Base-by-base conservation (phyloP, 2,113 vertebrate genomes). In the Pipa parva region DNA sequence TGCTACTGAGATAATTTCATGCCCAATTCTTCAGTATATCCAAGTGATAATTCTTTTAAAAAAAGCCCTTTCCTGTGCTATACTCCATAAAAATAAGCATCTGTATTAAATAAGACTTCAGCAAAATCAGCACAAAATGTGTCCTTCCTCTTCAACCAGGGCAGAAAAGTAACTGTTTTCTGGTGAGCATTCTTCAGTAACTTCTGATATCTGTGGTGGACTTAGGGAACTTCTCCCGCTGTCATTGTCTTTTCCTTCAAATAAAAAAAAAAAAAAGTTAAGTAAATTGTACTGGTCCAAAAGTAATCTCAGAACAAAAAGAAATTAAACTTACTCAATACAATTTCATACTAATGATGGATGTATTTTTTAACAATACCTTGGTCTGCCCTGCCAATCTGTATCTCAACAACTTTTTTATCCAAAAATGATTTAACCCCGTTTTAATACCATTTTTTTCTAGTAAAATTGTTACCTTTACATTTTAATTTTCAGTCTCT, bases 31-130 rank as follows among this genome's bases (percentile, higher is more conserved):
- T 17, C 22, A 36, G 6, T 39, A 25, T 22, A 50, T 70, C 61
- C 48, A 37, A 37, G 12, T 24, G 46, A 50, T 18, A 17, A 24
- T n/a, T 50, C 39, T 15, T 15, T 17, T n/a, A 68, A 51, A 37
- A 18, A 10, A 70, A 70, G 66, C 66, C 66, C 66, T 70, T 70
- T 60, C 66, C 61, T 70, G 66, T 70, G 66, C 66, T 70, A 58
- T 61, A 42, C 57, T 61, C 22, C 27, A 31, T 39, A 45, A 29
- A 58, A 70, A 58, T 25, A 29, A 45, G 66, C 61, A 31, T 29
- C 6, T 13, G 58, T 24, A 29, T 27, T 29, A 50, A 17, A n/a
- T 17, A 33, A 11, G 49, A 24, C 29, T 7, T 21, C 7, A 10
- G 28, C 31, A 20, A 33, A 58, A 31, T 70, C 58, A 70, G 49